Evolutionary conservation across 2,113 vertebrate genomes (phyloP).

Genomic region (Heterotilapia buettikoferi): DNA sequence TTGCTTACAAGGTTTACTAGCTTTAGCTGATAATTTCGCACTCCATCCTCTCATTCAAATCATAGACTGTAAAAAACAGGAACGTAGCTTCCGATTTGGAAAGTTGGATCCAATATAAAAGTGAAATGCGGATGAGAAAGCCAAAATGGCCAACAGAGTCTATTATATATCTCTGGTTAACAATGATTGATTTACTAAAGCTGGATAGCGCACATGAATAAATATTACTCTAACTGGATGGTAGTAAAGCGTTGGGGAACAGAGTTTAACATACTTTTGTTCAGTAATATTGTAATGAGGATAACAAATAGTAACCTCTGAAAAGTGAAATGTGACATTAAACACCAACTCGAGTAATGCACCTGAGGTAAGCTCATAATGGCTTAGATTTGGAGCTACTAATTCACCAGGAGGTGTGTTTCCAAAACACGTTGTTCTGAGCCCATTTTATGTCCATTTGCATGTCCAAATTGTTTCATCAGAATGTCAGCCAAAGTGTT

Average conservation of each 20-base stretch:
- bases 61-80: background rate
- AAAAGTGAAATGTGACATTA: background rate
- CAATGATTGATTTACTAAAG: background rate
- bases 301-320: background rate
- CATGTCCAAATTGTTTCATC: slow-evolving; percentile 33
- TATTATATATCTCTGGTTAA: background rate
- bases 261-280: background rate
- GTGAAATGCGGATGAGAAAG: background rate
- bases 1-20: background rate
- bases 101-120: background rate
- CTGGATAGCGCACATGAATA: background rate
- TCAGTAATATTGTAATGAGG: background rate
- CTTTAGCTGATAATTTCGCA: background rate
- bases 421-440: background rate
- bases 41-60: background rate
- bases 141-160: background rate
- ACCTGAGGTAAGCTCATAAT: background rate
- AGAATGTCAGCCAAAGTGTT: background rate
- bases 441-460: slow-evolving; percentile 9
- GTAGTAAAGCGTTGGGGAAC: accelerated
- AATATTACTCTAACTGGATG: background rate
- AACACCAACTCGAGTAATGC: background rate
- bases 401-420: background rate
- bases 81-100: background rate
- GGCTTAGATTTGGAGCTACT: background rate